Percentiles rank a stretch among this genome's conserved stretches.
phyloP scores from a whole-genome alignment of 2,888 invertebrate species.

The Galerucella pusilla region DNA sequence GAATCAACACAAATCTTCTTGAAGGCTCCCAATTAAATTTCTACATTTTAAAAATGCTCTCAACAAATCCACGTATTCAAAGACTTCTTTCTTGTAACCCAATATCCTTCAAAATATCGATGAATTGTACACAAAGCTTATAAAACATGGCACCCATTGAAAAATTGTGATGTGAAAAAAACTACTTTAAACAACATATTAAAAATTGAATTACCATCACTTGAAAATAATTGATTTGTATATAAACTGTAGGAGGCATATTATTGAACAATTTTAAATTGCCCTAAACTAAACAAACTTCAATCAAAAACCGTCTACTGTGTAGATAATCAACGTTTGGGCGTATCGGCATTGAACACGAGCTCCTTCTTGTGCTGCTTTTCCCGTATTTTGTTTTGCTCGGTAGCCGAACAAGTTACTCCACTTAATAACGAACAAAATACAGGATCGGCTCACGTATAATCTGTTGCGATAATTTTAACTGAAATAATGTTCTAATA shows the following conservation, averaged over 20 bases:
- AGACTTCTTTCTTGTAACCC: too few relatives aligned
- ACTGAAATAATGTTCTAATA: neutral
- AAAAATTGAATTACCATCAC: neutral
- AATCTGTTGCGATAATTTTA: neutral
- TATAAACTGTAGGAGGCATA: neutral
- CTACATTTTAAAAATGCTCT: too few relatives aligned
- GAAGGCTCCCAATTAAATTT: too few relatives aligned
- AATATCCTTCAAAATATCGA: too few relatives aligned
- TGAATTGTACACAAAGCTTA: too few relatives aligned
- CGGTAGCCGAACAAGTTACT: slow-evolving; percentile 14
- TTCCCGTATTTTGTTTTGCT: slow-evolving; percentile 15
- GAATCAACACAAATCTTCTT: too few relatives aligned
- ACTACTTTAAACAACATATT: neutral
- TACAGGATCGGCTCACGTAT: neutral
- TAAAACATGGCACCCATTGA: too few relatives aligned
- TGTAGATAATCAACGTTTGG: slow-evolving; percentile 3
- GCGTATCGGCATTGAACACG: slow-evolving; percentile 14
- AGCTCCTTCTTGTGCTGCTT: slow-evolving; percentile 11
- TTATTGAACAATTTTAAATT: neutral
- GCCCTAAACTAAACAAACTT: slow-evolving; percentile 1
- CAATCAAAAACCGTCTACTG: neutral
- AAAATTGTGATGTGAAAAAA: too few relatives aligned
- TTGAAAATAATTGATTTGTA: neutral
- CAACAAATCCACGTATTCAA: too few relatives aligned
- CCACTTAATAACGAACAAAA: slow-evolving; percentile 9